Evolutionary conservation across 1,140 invertebrate species (phyloP), one percentile per base, ranked within the genome.

Genomic region (Trinorchestia longiramus): DNA sequence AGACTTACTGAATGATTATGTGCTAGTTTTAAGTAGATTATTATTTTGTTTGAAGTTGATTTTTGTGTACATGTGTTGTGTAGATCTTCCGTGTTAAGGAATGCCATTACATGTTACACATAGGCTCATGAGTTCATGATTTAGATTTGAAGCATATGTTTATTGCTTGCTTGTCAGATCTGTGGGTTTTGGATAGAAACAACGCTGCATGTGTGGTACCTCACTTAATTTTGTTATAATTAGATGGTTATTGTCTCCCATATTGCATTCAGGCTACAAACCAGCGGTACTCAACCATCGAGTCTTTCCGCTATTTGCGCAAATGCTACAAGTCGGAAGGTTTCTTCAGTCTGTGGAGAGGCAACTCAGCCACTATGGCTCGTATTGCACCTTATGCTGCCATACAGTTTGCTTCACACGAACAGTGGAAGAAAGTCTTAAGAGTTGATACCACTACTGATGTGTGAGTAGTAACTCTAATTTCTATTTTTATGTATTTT

Each of bases 331-430:
- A 96, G 28, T 88, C 94, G 42, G 98, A 99, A 97, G 99, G 99
- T 4, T 97, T 99, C 43, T 96, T 98, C 17, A 98, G 98, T 96
- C 97, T 99, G 96, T 99, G 99, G 99, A 97, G 99, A 88, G 99
- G 99, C 28, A 99, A 99, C 98, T 99, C 99, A 96, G 99, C 99
- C 0, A 99, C 99, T 0, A 99, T 99, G 99, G 99, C 98, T 0
- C 98, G 99, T 92, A 99, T 99, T 96, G 98, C 99, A 87, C 99
- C 99, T 0, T 99, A 99, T 97, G 99, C 99, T 94, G 99, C 99
- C 36, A 99, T 99, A 96, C 99, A 99, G 97, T 99, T 99, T 97
- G 98, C 99, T 0, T 98, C 99, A 43, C 99, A 99, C 97, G 99
- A 99, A 97, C 99, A 99, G 97, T 99, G 98, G 98, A 99, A 99